These are phyloP conservation scores for Meloidogyne floridensis DNA, from an alignment of 1,140 invertebrate species.

Conservation along the genomic window DNA sequence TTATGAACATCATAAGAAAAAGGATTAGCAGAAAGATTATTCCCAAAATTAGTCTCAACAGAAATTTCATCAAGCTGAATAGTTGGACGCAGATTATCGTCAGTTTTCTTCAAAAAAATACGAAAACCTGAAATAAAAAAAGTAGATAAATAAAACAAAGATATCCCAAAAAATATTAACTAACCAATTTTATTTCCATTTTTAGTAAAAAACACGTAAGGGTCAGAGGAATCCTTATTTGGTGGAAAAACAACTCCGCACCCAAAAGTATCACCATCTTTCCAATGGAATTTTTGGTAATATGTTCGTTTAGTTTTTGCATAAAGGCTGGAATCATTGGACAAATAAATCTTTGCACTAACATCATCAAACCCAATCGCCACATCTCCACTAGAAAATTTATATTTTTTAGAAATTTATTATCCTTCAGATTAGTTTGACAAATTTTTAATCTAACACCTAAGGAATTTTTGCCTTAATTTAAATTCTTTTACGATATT, in stretches of 20 bases:
- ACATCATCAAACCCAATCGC: not conserved
- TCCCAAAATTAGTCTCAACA: not conserved
- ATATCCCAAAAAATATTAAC: not conserved
- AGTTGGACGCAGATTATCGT: not conserved
- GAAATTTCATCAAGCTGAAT: not conserved
- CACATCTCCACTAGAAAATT: not conserved
- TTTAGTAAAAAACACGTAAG: not conserved
- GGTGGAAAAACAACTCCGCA: not conserved
- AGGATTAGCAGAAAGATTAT: not conserved
- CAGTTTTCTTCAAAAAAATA: not conserved
- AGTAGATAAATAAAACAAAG: not conserved
- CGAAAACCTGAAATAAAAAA: not conserved
- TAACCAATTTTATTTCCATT: constrained; percentile 1
- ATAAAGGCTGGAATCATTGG: not conserved
- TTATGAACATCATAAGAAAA: not conserved
- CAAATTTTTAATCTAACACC: too few relatives aligned
- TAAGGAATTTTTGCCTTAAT: too few relatives aligned
- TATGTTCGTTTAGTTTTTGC: not conserved
- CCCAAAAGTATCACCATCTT: not conserved
- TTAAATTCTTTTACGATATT: too few relatives aligned
- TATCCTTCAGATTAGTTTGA: too few relatives aligned
- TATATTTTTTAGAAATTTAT: too few relatives aligned
- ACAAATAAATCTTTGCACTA: not conserved
- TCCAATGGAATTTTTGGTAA: constrained; percentile 6
- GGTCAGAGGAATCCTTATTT: not conserved